Evolutionary conservation across 1,140 invertebrate genomes (phyloP), one percentile per base, ranked within the genome.

Genomic region (Oedothorax gibbosus): DNA sequence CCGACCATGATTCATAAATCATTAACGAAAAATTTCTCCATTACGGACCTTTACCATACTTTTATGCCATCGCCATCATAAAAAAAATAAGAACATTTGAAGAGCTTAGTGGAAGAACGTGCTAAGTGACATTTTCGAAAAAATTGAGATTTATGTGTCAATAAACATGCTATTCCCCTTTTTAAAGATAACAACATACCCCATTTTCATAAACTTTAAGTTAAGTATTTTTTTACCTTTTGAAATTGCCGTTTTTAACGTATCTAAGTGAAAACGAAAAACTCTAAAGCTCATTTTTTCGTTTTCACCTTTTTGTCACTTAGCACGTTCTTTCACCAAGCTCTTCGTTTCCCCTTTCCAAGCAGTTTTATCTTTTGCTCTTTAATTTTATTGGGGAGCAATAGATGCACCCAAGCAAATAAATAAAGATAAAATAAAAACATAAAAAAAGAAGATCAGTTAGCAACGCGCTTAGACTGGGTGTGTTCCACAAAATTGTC

Each of bases 401-500:
- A 50, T 15, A n/a, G 14, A 15, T 18, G 11, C n/a, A 15, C 68
- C 79, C n/a, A 82, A 62, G 20, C 60, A 80, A 80, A 82, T 82
- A 82, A 84, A 76, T 62, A 76, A 66, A 53, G 73, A 64, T 35
- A 49, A 60, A 73, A 73, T 64, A 73, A 82, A 51, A 60, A 51
- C 15, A 65, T n/a, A 50, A 64, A 20, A 81, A 20, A 50, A 81
- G 49, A 71, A 69, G 50, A 81, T 14, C 6, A 49, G 69, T 50
- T 51, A 50, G 20, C 60, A 62, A 12, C 54, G 80, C 69, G 65
- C 69, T 82, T 73, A 62, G n/a, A 51, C 53, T 35, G 81, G 81
- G 81, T 84, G 81, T 84, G 81, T 84, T 66, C 81, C 35, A 51
- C 60, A 84, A 84, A 84, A 84, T 84, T 84, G 81, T 84, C 81